These are phyloP conservation scores for Physeter macrocephalus DNA, from an alignment of 2,113 vertebrate genomes.

Conservation along the genomic window DNA sequence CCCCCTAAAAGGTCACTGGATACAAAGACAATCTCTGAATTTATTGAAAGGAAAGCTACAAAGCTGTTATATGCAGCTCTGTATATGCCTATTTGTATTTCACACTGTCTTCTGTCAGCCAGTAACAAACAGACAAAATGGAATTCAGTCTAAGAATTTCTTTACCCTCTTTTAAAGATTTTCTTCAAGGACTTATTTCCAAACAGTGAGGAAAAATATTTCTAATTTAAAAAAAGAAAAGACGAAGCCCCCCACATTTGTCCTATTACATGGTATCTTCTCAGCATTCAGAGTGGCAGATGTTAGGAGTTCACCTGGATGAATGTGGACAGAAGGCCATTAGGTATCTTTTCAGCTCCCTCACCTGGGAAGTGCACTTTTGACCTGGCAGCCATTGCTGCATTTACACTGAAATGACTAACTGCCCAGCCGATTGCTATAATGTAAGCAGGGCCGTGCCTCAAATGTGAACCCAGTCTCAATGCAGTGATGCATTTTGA, in stretches of 20 bases:
- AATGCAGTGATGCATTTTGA: neutral
- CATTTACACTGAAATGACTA: neutral
- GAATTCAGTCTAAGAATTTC: slow-evolving; percentile 33
- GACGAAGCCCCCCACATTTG: neutral
- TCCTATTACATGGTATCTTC: neutral
- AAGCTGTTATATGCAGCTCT: neutral
- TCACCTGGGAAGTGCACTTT: neutral
- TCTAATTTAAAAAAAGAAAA: slow-evolving; percentile 14
- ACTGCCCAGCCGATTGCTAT: neutral
- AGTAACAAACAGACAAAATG: slow-evolving; percentile 2
- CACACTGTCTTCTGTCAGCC: neutral
- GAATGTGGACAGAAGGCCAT: neutral
- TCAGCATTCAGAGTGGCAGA: neutral
- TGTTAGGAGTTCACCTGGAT: neutral
- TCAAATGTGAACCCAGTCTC: neutral
- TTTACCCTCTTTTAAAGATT: neutral
- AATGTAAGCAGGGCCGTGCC: neutral
- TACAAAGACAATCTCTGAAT: slow-evolving; percentile 43
- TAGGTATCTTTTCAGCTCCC: neutral
- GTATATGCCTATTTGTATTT: neutral
- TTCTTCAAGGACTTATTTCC: slow-evolving; percentile 34
- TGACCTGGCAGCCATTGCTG: neutral
- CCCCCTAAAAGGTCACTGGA: slow-evolving; percentile 35
- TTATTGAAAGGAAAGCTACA: slow-evolving; percentile 18
- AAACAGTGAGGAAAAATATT: neutral